A percentile compares a stretch with the other conserved stretches of the same genome.
Evolutionary conservation across 2,888 invertebrate genomes (phyloP).

Genomic region (Linnaemya vulpina): DNA sequence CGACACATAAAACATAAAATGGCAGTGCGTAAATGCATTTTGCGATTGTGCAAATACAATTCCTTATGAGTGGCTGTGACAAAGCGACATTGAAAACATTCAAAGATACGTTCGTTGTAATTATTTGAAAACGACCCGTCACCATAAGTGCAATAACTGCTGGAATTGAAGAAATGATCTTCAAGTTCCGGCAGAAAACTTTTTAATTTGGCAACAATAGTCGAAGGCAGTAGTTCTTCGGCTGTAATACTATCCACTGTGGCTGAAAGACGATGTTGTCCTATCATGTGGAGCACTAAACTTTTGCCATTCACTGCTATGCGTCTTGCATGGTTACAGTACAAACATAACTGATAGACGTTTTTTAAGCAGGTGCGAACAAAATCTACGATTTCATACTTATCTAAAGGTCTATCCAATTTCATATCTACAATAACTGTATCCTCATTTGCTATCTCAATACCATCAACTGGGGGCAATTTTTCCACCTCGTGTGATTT

Average conservation of each 20-base stretch:
- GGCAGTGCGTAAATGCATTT: conserved; percentile 93
- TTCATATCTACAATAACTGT: conserved; percentile 88
- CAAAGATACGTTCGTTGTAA: conserved; percentile 87
- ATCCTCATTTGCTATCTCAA: conserved; percentile 86
- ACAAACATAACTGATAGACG: conserved; percentile 89
- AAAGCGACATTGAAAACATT: conserved; percentile 94
- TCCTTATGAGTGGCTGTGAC: conserved; percentile 91
- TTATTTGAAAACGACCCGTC: conserved; percentile 81
- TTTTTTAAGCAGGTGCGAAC: conserved; percentile 89
- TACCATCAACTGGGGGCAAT: conserved; percentile 80
- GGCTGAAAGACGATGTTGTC: conserved; percentile 91
- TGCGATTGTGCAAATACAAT: conserved; percentile 92
- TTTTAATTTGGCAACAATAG: conserved; percentile 88
- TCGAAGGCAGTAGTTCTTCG: conserved; percentile 88
- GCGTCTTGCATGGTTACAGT: conserved; percentile 93
- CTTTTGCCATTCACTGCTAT: conserved; percentile 93
- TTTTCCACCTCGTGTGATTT: conserved; percentile 32
- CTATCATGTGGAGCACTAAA: conserved; percentile 90
- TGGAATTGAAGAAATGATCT: conserved; percentile 88
- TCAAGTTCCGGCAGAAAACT: conserved; percentile 85
- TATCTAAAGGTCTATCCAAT: conserved; percentile 89
- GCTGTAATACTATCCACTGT: conserved; percentile 90
- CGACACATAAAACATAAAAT: conserved; percentile 94
- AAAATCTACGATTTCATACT: conserved; percentile 88
- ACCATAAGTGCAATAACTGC: conserved; percentile 87